phyloP scores from a whole-genome alignment of 1,140 invertebrate genomes.

The Pinna nobilis region DNA sequence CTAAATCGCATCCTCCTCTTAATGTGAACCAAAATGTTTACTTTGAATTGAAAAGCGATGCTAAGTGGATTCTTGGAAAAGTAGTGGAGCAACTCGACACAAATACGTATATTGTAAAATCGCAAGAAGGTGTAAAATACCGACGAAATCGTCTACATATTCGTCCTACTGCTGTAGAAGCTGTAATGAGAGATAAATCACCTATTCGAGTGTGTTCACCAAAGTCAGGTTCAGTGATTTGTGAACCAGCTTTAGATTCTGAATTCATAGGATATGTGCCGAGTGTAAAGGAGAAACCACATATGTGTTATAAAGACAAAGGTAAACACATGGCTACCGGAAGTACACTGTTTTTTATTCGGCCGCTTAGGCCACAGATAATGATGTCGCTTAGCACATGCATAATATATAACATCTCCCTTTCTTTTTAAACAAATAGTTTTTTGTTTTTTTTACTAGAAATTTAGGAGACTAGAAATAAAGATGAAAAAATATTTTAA shows the following conservation, averaged over 20 bases:
- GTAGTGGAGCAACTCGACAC: slow-evolving; percentile 7
- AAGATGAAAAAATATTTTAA: no score
- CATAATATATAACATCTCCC: no score
- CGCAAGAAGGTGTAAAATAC: slow-evolving; percentile 20
- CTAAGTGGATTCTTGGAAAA: slow-evolving; percentile 33
- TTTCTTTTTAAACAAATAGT: no score
- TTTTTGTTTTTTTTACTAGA: no score
- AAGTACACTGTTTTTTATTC: no score
- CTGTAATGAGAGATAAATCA: slow-evolving; percentile 17
- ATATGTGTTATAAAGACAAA: background rate
- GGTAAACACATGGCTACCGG: background rate
- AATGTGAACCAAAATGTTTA: slow-evolving; percentile 34
- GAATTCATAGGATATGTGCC: background rate
- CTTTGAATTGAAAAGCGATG: slow-evolving; percentile 35
- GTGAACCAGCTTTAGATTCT: background rate
- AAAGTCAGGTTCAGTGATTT: background rate
- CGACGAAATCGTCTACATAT: slow-evolving; percentile 29
- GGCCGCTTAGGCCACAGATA: no score
- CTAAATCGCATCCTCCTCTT: background rate
- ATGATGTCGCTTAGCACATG: no score
- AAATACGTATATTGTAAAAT: slow-evolving; percentile 22
- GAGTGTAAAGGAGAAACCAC: background rate
- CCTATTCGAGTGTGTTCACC: background rate
- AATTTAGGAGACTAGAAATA: no score
- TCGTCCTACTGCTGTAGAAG: slow-evolving; percentile 22